These are phyloP conservation scores for Chrysolina americana DNA, from an alignment of 2,888 invertebrate species.

Conservation along the genomic window DNA sequence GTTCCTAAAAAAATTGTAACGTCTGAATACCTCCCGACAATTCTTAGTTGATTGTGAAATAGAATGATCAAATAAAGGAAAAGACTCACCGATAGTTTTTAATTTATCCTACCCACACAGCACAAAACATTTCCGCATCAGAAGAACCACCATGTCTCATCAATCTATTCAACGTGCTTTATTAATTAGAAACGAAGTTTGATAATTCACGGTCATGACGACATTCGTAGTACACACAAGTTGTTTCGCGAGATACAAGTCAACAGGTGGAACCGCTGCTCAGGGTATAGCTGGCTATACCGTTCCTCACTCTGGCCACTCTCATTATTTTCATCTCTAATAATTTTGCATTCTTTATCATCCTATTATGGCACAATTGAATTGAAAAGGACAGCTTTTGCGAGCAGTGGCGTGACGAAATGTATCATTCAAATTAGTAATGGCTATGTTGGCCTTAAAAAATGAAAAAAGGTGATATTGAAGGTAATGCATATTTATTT, in stretches of 20 bases:
- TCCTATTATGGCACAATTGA: conserved; percentile 45
- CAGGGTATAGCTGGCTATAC: conserved; percentile 14
- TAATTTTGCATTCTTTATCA: conserved; percentile 52
- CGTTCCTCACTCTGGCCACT: conserved; percentile 34
- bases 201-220: conserved; percentile 38
- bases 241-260: conserved; percentile 16
- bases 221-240: conserved; percentile 1
- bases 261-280: conserved; percentile 39
- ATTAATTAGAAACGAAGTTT: conserved; percentile 29
- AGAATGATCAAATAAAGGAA: not conserved
- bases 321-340: conserved; percentile 44
- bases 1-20: too few species aligned
- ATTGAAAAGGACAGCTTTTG: conserved; percentile 26
- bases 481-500: too few species aligned
- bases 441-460: too few species aligned
- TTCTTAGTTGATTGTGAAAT: not conserved
- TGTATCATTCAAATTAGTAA: not conserved
- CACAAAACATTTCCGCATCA: not conserved
- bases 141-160: not conserved
- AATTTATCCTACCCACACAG: conserved; percentile 5
- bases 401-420: conserved; percentile 1
- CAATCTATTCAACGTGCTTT: conserved; percentile 24
- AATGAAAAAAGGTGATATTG: too few species aligned
- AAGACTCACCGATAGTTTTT: conserved; percentile 24
- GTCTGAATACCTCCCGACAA: not conserved